Evolutionary conservation across 1,140 invertebrate genomes (phyloP), one percentile per base, ranked within the genome.

Genomic region (Chironomus tepperi): DNA sequence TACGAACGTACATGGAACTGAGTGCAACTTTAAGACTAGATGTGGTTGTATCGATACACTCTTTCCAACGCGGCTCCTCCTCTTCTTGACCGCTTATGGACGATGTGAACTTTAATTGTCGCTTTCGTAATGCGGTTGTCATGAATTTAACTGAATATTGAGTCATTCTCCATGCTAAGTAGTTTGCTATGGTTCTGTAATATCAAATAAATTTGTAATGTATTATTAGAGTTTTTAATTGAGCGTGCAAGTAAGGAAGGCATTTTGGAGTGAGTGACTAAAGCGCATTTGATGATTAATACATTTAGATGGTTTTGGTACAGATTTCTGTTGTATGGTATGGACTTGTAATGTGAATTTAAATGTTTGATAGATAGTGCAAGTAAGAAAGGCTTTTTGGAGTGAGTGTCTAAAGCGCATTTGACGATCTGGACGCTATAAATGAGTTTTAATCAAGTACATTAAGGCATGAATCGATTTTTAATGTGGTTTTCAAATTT

Each of bases 1-100:
- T 43, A n/a, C 73, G 73, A 57, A 64, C 16, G 16, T 74, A 74
- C 3, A 57, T 3, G 2, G 47, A 9, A 64, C 43, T 43, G 7
- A 74, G 15, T 7, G 73, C 42, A 5, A n/a, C 12, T 47, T 10
- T 16, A 0, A 74, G 16, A 10, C 42, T 74, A 5, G 16, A 18
- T 18, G 42, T 12, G 6, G 24, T 18, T 7, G 43, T 7, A 57
- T 43, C 42, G 6, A 24, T 15, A 47, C 34, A 64, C n/a, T 47
- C 24, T n/a, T 47, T 74, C 42, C 73, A 43, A 7, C 42, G 73
- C 12, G 24, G 47, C 3, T 57, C 47, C 15, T 84, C 76, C 75
- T 85, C 84, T 5, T 82, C 85, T 77, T 86, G 85, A 74, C 88
- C 88, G 21, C 78, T 82, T 5, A 88, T 79, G n/a, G 85, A 83